phyloP scores from a whole-genome alignment of 2,797 vertebrate genomes.

The Dryobates pubescens region DNA sequence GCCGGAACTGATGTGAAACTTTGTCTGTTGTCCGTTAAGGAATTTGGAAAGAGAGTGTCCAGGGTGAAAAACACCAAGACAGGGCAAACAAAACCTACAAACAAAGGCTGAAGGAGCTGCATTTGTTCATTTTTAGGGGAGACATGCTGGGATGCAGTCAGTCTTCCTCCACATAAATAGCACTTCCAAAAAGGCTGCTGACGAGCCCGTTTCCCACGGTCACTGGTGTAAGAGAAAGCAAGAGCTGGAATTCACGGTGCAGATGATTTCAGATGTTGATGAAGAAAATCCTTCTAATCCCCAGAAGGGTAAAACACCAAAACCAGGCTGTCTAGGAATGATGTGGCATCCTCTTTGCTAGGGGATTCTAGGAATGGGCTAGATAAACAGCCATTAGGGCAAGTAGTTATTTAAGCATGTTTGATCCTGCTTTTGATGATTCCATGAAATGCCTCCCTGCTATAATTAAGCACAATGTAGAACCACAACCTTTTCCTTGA shows the following conservation, averaged over 20 bases:
- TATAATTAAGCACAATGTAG: constrained; percentile 29
- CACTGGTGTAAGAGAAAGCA: not conserved
- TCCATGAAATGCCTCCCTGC: not conserved
- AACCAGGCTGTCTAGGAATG: not conserved
- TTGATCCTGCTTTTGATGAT: constrained; percentile 1
- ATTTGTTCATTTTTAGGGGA: not conserved
- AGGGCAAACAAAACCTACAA: not conserved
- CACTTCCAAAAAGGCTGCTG: not conserved
- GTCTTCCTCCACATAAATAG: not conserved
- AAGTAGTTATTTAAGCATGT: constrained; percentile 3
- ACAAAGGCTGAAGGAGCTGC: not conserved
- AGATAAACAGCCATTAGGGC: not conserved
- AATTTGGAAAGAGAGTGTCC: not conserved
- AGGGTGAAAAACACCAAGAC: not conserved
- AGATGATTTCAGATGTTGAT: not conserved
- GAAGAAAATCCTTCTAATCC: not conserved
- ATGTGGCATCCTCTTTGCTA: not conserved
- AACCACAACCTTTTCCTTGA: not conserved
- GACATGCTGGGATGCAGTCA: not conserved
- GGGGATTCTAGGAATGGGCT: not conserved
- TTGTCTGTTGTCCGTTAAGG: not conserved
- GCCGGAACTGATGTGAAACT: not conserved
- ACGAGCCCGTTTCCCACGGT: not conserved
- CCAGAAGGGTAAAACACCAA: not conserved
- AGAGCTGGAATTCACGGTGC: not conserved